Base-by-base conservation (phyloP, 1,140 invertebrate species). In the Hypothenemus hampei region DNA sequence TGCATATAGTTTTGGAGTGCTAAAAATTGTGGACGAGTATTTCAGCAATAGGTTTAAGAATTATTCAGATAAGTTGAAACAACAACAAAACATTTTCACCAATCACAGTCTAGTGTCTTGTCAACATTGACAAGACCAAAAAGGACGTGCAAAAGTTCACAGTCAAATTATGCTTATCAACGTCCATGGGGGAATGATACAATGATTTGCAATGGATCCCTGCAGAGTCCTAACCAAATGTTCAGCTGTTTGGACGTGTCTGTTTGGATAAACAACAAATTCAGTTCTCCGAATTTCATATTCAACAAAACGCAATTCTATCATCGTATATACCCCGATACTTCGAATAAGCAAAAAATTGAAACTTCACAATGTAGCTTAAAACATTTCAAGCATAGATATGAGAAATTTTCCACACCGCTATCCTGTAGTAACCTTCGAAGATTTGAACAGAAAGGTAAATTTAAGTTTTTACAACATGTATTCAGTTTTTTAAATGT, bases 21-120 rank as follows among this genome's bases (percentile, higher is more conserved):
- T 76, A 73, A 74, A 68, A 53, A 65, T 77, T 56, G 76, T 81
- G 57, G 77, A 80, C 52, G 66, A 61, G 41, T 77, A 78, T 59
- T 80, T 79, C 53, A 71, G 67, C 41, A 72, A 76, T 18, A 72
- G 74, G 60, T 78, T 80, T 47, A 68, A 70, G 3, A 71, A 66
- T 37, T 78, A 78, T 59, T 62, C 6, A n/a, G 19, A 37, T 13
- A 16, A 37, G 35, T 37, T 15, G n/a, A n/a, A 16, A 8, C 35
- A 37, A 6, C n/a, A n/a, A n/a, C n/a, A n/a, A n/a, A n/a, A n/a
- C n/a, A n/a, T n/a, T n/a, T n/a, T n/a, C n/a, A n/a, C n/a, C n/a
- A n/a, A n/a, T n/a, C n/a, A n/a, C n/a, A n/a, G n/a, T n/a, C n/a
- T n/a, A n/a, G n/a, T n/a, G n/a, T n/a, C n/a, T n/a, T n/a, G n/a